Conservation (phyloP, 2,888 invertebrate species). For the Girardia tigrina region DNA sequence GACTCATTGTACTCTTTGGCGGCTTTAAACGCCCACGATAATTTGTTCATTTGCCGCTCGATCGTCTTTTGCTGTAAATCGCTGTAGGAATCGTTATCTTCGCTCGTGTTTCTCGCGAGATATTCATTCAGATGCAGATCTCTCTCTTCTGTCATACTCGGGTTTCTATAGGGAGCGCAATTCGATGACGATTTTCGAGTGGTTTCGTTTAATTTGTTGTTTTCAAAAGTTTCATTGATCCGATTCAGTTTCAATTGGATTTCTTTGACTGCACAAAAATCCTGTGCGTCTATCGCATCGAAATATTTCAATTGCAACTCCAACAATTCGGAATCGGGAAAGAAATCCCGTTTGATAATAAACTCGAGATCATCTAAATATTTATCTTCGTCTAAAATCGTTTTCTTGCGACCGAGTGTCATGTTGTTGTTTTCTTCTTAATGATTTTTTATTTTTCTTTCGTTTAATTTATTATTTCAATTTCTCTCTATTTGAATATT, state of each 20-base stretch:
- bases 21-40: background rate
- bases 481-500: no score
- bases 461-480: no score
- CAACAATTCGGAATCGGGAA: background rate
- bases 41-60: background rate
- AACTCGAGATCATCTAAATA: background rate
- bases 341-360: background rate
- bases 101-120: background rate
- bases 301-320: background rate
- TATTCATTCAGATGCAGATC: constrained; percentile 11
- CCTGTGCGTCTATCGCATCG: background rate
- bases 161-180: background rate
- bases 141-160: background rate
- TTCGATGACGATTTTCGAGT: background rate
- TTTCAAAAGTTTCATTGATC: constrained; percentile 2
- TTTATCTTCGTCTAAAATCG: background rate
- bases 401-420: no score
- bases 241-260: background rate
- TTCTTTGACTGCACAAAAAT: background rate
- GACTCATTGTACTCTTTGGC: background rate
- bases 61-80: background rate
- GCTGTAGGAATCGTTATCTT: background rate
- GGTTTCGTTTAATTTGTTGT: background rate
- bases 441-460: no score
- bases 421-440: no score